Conservation (phyloP, 2,888 invertebrate genomes). For the Cheilosia vernalis region DNA sequence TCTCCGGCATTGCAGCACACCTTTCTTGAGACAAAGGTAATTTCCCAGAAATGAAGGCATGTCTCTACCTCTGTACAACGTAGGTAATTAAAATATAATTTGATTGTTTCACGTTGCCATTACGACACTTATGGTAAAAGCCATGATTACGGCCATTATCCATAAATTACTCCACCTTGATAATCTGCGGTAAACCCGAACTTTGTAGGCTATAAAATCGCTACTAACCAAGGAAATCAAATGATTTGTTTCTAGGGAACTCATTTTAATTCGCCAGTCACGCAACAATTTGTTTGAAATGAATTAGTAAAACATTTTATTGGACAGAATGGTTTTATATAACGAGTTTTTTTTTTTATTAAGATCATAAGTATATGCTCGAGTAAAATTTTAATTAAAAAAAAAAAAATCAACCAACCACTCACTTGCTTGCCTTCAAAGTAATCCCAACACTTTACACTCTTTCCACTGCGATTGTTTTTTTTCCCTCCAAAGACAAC, state of each 20-base stretch:
- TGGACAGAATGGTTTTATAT: background rate
- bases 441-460: slow-evolving; percentile 1
- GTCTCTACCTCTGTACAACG: no score
- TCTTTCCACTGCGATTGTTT: slow-evolving; percentile 3
- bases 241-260: slow-evolving; percentile 6
- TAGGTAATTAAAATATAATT: slow-evolving; percentile 2
- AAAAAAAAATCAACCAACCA: slow-evolving; percentile 2
- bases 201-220: background rate
- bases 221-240: background rate
- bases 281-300: slow-evolving; percentile 7
- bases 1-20: no score
- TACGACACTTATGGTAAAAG: background rate
- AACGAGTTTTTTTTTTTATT: background rate
- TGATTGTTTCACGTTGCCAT: slow-evolving; percentile 1
- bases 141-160: background rate
- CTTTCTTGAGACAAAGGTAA: no score
- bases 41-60: no score
- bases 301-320: background rate
- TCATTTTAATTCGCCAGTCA: slow-evolving; percentile 6
- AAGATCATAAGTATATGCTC: background rate
- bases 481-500: background rate
- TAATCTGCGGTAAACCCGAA: background rate
- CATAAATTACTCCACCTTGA: slow-evolving; percentile 21
- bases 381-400: background rate
- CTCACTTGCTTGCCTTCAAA: slow-evolving; percentile 30